Base-by-base conservation (phyloP, 2,113 vertebrate species). In the Alces alces region DNA sequence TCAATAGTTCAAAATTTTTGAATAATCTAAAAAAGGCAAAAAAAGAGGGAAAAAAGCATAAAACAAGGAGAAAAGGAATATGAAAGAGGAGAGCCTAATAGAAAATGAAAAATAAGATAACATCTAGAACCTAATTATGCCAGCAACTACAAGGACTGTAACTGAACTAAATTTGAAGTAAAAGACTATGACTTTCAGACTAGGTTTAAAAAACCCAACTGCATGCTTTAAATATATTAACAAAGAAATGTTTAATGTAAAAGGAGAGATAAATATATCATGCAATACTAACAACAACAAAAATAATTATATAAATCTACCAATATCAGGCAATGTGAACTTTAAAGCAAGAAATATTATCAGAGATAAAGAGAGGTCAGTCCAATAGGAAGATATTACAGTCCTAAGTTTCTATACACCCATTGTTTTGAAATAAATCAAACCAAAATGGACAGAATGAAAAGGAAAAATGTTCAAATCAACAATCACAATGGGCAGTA, bases 101-200 rank as follows among this genome's bases (percentile, higher is more conserved):
- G 19, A n/a, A 92, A 91, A 82, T 58, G n/a, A 86, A 84, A 97
- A 84, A 91, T 86, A 66, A 93, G 16, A 66, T 57, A 39, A 13
- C 45, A 73, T 8, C 39, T 58, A 33, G 39, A 98, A 64, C 16
- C 8, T 60, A 89, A 33, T 54, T 28, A 78, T 45, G 33, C 43
- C 1, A 39, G 50, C 12, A 28, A 61, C 66, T 93, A 84, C 2
- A 47, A 0, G 28, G 39, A 76, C 76, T 76, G 17, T 39, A 90
- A 89, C 80, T 57, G 15, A 95, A 89, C 25, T 61, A 95, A 94
- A 92, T 47, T 50, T 64, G 30, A 97, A 90, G 57, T 79, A 92
- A 79, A 89, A 86, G 47, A 64, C 64, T 80, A 64, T 50, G 50
- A 55, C 76, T 95, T 28, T 90, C 61, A 87, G n/a, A 66, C 1